phyloP scores from a whole-genome alignment of 2,797 vertebrate species.

The Odontamblyopus rebecca region DNA sequence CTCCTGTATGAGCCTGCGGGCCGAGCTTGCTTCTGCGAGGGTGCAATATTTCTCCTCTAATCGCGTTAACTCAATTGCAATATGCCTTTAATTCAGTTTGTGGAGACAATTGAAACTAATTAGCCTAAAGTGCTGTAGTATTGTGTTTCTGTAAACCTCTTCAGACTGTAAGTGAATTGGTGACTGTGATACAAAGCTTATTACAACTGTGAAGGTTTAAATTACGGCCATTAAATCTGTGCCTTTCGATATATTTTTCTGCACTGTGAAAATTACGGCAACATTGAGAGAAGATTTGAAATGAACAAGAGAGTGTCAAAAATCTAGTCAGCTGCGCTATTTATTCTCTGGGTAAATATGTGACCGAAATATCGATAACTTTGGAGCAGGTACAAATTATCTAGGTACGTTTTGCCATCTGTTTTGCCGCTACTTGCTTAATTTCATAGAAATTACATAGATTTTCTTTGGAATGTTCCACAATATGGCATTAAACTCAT shows the following conservation, averaged over 20 bases:
- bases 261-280: not conserved
- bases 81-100: conserved; percentile 73
- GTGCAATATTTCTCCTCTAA: conserved; percentile 71
- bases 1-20: conserved; percentile 41
- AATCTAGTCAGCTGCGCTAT: not conserved
- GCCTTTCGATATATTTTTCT: not conserved
- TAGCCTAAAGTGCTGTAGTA: conserved; percentile 62
- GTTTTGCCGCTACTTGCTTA: too few species aligned
- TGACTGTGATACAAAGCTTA: conserved; percentile 19
- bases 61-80: conserved; percentile 68
- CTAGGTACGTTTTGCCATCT: too few species aligned
- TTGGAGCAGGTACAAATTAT: too few species aligned
- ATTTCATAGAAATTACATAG: too few species aligned
- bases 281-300: not conserved
- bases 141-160: conserved; percentile 66
- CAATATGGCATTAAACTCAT: too few species aligned
- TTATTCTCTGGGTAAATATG: not conserved
- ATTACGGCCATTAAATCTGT: not conserved
- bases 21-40: conserved; percentile 53
- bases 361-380: too few species aligned
- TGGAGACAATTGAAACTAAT: conserved; percentile 67
- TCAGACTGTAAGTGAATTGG: conserved; percentile 62
- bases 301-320: not conserved
- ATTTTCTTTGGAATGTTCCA: too few species aligned
- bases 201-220: conserved; percentile 8